Evolutionary conservation across 2,797 vertebrate genomes (phyloP), one percentile per base, ranked within the genome.

Genomic region (Sebastes variabilis): DNA sequence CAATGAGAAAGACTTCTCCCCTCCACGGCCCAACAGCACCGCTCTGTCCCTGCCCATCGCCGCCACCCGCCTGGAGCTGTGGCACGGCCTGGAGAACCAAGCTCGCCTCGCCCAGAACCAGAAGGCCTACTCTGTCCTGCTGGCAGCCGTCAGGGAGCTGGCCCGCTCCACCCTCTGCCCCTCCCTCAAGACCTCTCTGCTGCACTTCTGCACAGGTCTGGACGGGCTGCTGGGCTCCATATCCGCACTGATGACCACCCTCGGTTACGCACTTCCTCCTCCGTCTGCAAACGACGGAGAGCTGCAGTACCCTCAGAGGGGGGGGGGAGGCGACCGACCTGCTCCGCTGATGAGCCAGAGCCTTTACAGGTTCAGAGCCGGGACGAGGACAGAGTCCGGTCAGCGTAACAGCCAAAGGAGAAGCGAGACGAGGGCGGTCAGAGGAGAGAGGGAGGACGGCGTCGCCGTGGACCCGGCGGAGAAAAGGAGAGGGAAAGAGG

Each of bases 1-100:
- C 95, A 98, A 98, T 16, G 97, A 99, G 71, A 98, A 98, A 6
- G 97, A 98, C 93, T 99, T 99, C 94, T 98, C 97, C 58, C 98
- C 98, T 0, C 98, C 98, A 0, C 95, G 98, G 24, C 95, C 97
- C 85, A 97, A 97, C 1, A 97, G 96, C 1, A 96, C 96, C 0
- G 97, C 98, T 79, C 91, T 96, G 66, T 95, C 96, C 16, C 95
- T 99, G 82, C 98, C 98, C 74, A 98, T 97, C 7, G 98, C 98
- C 24, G 98, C 98, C 2, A 98, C 98, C 58, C 96, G 97, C 66
- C 92, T 98, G 88, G 97, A 98, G 72, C 94, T 98, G 55, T 99
- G 98, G 98, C 95, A 97, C 0, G 97, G 97, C 10, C 92, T 99
- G 90, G 98, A 97, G 70, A 98, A 99, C 93, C 97, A 97, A 6